Conservation (phyloP, 2,113 vertebrate genomes). For the Boulengeromyrus knoepffleri region DNA sequence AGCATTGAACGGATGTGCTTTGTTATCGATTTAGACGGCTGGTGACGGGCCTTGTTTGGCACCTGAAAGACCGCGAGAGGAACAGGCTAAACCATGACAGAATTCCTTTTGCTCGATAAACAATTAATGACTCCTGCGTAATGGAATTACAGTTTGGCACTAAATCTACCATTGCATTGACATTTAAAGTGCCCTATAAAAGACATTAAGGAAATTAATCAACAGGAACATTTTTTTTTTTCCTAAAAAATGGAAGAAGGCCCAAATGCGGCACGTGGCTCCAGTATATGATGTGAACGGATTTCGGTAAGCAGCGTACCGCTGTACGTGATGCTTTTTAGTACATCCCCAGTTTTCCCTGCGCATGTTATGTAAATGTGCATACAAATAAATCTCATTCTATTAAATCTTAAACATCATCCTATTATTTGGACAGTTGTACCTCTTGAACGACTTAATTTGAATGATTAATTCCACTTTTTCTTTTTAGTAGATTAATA, state of each 20-base stretch:
- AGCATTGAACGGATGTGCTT: conserved; percentile 77
- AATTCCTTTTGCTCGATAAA: conserved; percentile 74
- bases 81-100: conserved; percentile 77
- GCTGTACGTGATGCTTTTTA: not conserved
- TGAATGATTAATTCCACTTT: not conserved
- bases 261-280: not conserved
- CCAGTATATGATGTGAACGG: not conserved
- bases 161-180: conserved; percentile 77
- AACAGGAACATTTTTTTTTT: not conserved
- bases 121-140: conserved; percentile 82
- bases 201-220: conserved; percentile 78
- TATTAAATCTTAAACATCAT: not conserved
- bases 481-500: not conserved
- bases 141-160: conserved; percentile 83
- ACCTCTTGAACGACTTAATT: not conserved
- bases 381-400: not conserved
- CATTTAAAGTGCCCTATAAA: conserved; percentile 79
- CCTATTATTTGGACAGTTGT: not conserved
- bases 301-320: not conserved
- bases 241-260: not conserved
- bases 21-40: conserved; percentile 81
- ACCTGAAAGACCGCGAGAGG: conserved; percentile 82
- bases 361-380: not conserved
- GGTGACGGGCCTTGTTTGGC: conserved; percentile 81
- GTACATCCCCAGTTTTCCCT: not conserved